Base-by-base conservation (phyloP, 2,113 vertebrate species). In the Neodontobutis hainanensis region DNA sequence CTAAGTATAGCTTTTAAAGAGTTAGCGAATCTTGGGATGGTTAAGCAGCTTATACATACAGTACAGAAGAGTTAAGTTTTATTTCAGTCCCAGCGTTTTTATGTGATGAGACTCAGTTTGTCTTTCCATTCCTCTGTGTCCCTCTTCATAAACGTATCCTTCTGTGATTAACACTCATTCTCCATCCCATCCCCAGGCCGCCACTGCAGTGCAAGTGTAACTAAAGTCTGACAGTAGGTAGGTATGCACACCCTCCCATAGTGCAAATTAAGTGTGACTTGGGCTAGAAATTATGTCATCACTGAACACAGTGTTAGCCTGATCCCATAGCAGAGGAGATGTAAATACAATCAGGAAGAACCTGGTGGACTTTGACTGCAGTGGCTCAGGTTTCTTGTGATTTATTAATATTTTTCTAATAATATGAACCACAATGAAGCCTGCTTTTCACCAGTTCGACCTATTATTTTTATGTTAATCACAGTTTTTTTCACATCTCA, bases 121-220 rank as follows among this genome's bases (percentile, higher is more conserved):
- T 71, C 48, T 82, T 51, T 78, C 56, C 69, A 16, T 67, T 65
- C 67, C 48, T 82, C 50, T 72, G 58, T 67, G 35, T 70, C 77
- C 68, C 48, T 77, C 66, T 27, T 64, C 83, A 73, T 80, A 42
- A 80, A 16, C 34, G 14, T 12, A 73, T 71, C 73, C 68, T 61
- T 34, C 72, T 85, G 82, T 83, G 77, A 92, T 90, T 92, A 92
- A 92, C 81, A 82, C 71, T 89, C 91, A 92, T 91, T 91, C 88
- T 91, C 70, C 92, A 93, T 91, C 82, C 87, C 88, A 85, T 90
- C 65, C 89, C 83, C 90, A 92, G 92, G 90, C 91, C 88, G 81
- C 82, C 90, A 92, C 69, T 93, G 89, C 89, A 92, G 90, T 81
- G 84, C 87, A 85, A 92, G 87, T 89, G 87, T 92, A 88, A 88